Evolutionary conservation across 2,113 vertebrate species (phyloP).

Genomic region (Lipophrys pholis): DNA sequence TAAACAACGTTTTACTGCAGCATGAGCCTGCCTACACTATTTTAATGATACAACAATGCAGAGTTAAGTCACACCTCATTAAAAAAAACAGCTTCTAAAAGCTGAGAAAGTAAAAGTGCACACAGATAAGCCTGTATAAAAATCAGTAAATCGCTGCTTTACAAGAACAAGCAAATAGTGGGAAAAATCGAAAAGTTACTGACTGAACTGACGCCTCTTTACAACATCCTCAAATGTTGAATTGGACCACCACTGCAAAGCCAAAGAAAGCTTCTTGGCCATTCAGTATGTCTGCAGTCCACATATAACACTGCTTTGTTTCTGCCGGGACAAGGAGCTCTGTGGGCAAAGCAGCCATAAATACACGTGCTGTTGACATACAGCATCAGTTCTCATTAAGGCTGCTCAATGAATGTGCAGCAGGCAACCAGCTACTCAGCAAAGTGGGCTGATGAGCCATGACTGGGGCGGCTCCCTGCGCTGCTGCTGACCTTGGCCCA

Average conservation of each 20-base stretch:
- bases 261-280: constrained; percentile 4
- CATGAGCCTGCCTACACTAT: neutral
- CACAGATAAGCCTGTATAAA: neutral
- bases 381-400: constrained; percentile 63
- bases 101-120: neutral
- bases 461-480: constrained; percentile 7
- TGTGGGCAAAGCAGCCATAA: constrained; percentile 42
- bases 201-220: neutral
- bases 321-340: constrained; percentile 37
- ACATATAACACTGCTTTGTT: constrained; percentile 23
- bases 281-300: constrained; percentile 11
- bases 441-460: constrained; percentile 55
- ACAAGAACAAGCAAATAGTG: neutral
- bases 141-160: constrained; percentile 4
- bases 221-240: constrained; percentile 3
- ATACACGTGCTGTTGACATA: constrained; percentile 48
- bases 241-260: constrained; percentile 25
- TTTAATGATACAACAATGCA: neutral
- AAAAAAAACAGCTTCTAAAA: neutral
- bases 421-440: constrained; percentile 42
- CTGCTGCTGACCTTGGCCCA: constrained; percentile 57
- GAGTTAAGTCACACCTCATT: neutral
- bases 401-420: constrained; percentile 42
- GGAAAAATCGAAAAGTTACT: constrained; percentile 1
- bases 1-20: constrained; percentile 13